A percentile compares a stretch with the other conserved stretches of the same genome.
phyloP scores from a whole-genome alignment of 2,888 invertebrate genomes.

The Thera obeliscata region DNA sequence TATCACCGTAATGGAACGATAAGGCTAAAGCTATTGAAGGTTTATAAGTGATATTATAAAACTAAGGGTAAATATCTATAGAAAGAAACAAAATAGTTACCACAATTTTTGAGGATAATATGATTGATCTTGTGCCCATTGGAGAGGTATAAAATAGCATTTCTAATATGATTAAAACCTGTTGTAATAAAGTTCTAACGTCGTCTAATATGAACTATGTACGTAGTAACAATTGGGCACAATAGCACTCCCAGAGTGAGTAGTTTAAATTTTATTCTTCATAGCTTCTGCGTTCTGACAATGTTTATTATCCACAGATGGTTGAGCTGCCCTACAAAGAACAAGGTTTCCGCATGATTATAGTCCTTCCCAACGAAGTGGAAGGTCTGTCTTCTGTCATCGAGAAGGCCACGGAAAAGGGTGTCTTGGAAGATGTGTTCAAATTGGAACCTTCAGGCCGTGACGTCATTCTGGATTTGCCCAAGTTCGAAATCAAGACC shows the following conservation, averaged over 20 bases:
- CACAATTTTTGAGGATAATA: too few relatives aligned
- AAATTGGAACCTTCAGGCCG: conserved; percentile 43
- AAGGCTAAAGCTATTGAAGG: too few relatives aligned
- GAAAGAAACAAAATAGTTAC: too few relatives aligned
- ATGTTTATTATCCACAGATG: conserved; percentile 45
- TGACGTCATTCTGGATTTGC: conserved; percentile 54
- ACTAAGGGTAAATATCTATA: too few relatives aligned
- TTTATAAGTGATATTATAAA: too few relatives aligned
- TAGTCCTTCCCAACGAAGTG: conserved; percentile 58
- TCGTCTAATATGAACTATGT: too few relatives aligned
- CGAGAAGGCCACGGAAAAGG: conserved; percentile 53
- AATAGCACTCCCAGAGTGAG: background rate
- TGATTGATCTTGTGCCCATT: too few relatives aligned
- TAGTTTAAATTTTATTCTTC: background rate
- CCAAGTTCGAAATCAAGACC: conserved; percentile 61
- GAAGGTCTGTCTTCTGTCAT: conserved; percentile 58
- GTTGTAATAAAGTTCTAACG: too few relatives aligned
- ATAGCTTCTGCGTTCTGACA: background rate
- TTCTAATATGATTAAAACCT: too few relatives aligned
- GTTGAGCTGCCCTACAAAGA: conserved; percentile 66
- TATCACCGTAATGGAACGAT: too few relatives aligned
- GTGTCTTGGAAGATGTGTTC: conserved; percentile 57
- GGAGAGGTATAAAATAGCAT: too few relatives aligned
- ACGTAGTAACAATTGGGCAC: too few relatives aligned
- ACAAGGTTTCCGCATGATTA: conserved; percentile 60